phyloP scores from a whole-genome alignment of 2,797 vertebrate species.

The Carapus acus region DNA sequence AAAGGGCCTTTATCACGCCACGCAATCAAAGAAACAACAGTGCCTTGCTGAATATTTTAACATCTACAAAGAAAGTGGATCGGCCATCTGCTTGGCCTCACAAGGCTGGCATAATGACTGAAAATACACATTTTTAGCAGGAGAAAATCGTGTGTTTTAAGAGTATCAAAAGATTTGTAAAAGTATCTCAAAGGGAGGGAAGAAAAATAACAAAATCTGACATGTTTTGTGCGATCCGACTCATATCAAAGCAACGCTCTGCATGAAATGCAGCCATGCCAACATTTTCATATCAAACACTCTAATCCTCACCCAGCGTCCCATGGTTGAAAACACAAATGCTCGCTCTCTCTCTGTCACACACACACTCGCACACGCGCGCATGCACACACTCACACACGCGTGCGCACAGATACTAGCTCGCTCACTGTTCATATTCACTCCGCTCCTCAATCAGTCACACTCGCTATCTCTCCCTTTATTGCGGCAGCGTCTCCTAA shows the following conservation, averaged over 20 bases:
- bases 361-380: slow-evolving; percentile 9
- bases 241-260: slow-evolving; percentile 39
- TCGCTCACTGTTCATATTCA: slow-evolving; percentile 5
- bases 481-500: background rate
- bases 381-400: slow-evolving; percentile 12
- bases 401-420: slow-evolving; percentile 8
- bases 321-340: slow-evolving; percentile 12
- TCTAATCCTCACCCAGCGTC: slow-evolving; percentile 14
- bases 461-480: slow-evolving; percentile 15
- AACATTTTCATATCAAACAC: slow-evolving; percentile 12
- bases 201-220: slow-evolving; percentile 7
- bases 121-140: slow-evolving; percentile 47
- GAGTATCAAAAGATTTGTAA: slow-evolving; percentile 39
- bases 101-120: slow-evolving; percentile 45
- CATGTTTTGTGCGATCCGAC: slow-evolving; percentile 15
- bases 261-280: slow-evolving; percentile 32
- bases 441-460: slow-evolving; percentile 23
- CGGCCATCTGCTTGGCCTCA: slow-evolving; percentile 59
- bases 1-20: slow-evolving; percentile 63
- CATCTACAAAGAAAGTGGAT: slow-evolving; percentile 59
- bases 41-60: slow-evolving; percentile 63
- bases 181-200: slow-evolving; percentile 19
- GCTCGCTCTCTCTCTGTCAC: too few relatives aligned
- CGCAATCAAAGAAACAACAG: slow-evolving; percentile 64
- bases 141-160: slow-evolving; percentile 16